phyloP scores from a whole-genome alignment of 2,888 invertebrate genomes.

The Erebia aethiops region DNA sequence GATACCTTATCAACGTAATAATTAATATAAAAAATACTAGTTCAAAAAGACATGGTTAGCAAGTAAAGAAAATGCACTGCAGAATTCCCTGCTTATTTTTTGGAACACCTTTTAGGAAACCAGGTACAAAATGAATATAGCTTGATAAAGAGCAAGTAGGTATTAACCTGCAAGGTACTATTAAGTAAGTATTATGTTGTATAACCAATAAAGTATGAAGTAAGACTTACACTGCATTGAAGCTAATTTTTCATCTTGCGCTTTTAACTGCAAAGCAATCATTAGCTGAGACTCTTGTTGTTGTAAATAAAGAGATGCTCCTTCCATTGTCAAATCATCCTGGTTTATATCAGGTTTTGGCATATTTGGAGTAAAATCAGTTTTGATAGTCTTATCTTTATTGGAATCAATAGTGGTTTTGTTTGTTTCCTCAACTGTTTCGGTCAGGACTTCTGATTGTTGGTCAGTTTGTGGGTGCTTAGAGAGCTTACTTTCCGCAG shows the following conservation, averaged over 20 bases:
- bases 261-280: conserved; percentile 84
- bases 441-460: conserved; percentile 28
- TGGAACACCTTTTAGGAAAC: too few species aligned
- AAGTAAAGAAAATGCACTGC: too few species aligned
- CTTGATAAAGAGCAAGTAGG: too few species aligned
- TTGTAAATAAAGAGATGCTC: conserved; percentile 81
- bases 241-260: conserved; percentile 84
- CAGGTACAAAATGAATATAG: too few species aligned
- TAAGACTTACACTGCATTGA: conserved; percentile 76
- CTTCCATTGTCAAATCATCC: conserved; percentile 78
- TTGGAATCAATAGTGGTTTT: conserved; percentile 37
- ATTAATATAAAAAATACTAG: too few species aligned
- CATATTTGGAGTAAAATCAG: conserved; percentile 38
- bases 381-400: conserved; percentile 35
- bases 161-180: too few species aligned
- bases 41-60: too few species aligned
- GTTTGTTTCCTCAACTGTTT: conserved; percentile 34
- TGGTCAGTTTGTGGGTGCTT: conserved; percentile 19
- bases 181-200: too few species aligned
- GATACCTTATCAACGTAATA: too few species aligned
- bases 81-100: too few species aligned
- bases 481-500: conserved; percentile 34
- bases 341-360: conserved; percentile 52
- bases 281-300: conserved; percentile 85
- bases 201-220: background rate